Conservation (phyloP, 2,888 invertebrate genomes). For the Sussaba pulchella region DNA sequence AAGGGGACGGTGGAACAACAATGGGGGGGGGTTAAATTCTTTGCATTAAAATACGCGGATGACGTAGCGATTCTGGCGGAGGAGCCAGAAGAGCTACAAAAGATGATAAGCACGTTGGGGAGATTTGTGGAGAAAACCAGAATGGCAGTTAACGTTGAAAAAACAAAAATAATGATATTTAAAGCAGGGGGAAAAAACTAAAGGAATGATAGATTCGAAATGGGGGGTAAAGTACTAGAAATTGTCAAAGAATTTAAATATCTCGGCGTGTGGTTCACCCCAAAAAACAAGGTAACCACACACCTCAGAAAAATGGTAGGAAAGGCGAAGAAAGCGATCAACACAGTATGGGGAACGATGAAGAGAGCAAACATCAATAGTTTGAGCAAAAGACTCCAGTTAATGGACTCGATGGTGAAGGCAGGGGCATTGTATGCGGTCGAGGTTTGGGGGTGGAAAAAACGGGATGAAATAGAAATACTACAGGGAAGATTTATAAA, state of each 20-base stretch:
- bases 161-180: too few relatives aligned
- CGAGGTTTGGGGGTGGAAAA: constrained; percentile 4
- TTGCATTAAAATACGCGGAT: constrained; percentile 54
- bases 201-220: constrained; percentile 42
- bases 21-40: constrained; percentile 33
- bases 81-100: too few relatives aligned
- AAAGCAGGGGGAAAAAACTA: constrained; percentile 20
- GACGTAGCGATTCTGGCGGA: too few relatives aligned
- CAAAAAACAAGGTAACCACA: neutral
- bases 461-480: constrained; percentile 15
- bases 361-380: neutral
- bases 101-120: constrained; percentile 30
- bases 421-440: constrained; percentile 7
- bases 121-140: constrained; percentile 1
- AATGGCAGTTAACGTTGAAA: constrained; percentile 42
- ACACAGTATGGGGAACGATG: too few relatives aligned
- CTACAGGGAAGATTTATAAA: constrained; percentile 26
- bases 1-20: constrained; percentile 24
- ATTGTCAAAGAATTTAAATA: constrained; percentile 43
- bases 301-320: constrained; percentile 8
- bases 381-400: neutral
- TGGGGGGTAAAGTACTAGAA: constrained; percentile 25
- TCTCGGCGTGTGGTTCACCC: constrained; percentile 35
- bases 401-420: constrained; percentile 1
- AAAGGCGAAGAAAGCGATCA: constrained; percentile 14